phyloP scores from a whole-genome alignment of 2,888 invertebrate genomes.

The Chironomus riparius region DNA sequence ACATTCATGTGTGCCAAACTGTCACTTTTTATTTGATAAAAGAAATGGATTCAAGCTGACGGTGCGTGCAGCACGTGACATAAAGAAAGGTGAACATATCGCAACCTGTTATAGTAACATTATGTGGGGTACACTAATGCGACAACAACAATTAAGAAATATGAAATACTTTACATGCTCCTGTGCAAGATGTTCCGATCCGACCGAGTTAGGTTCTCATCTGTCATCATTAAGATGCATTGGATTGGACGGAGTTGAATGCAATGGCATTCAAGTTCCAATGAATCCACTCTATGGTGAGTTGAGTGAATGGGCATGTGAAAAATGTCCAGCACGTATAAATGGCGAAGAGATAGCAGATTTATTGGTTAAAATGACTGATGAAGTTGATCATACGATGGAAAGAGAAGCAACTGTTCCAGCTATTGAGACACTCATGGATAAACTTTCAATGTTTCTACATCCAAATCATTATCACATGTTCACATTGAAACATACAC shows the following conservation, averaged over 20 bases:
- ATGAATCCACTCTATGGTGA: slow-evolving; percentile 58
- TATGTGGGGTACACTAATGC: slow-evolving; percentile 74
- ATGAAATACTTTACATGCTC: slow-evolving; percentile 71
- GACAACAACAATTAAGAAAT: slow-evolving; percentile 65
- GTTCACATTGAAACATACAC: slow-evolving; percentile 70
- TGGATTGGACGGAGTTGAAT: slow-evolving; percentile 42
- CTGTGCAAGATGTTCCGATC: slow-evolving; percentile 66
- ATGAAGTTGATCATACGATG: slow-evolving; percentile 62
- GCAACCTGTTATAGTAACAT: slow-evolving; percentile 82
- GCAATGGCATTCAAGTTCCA: slow-evolving; percentile 62
- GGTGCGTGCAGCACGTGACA: slow-evolving; percentile 56
- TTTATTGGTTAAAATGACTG: slow-evolving; percentile 61
- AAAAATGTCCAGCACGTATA: slow-evolving; percentile 57
- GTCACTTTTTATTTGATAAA: slow-evolving; percentile 58
- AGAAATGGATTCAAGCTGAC: slow-evolving; percentile 53
- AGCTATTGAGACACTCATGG: slow-evolving; percentile 54
- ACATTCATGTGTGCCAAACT: slow-evolving; percentile 73
- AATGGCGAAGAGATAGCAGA: slow-evolving; percentile 52
- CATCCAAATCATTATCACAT: slow-evolving; percentile 80
- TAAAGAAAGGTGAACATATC: slow-evolving; percentile 63
- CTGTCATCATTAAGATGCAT: slow-evolving; percentile 62
- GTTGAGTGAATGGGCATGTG: slow-evolving; percentile 66
- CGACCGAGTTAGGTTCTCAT: slow-evolving; percentile 68
- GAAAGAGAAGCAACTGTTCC: slow-evolving; percentile 47
- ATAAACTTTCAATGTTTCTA: slow-evolving; percentile 61